A percentile compares a stretch with the other conserved stretches of the same genome.
Evolutionary conservation across 1,140 invertebrate species (phyloP).

Genomic region (Neomicropteryx cornuta): DNA sequence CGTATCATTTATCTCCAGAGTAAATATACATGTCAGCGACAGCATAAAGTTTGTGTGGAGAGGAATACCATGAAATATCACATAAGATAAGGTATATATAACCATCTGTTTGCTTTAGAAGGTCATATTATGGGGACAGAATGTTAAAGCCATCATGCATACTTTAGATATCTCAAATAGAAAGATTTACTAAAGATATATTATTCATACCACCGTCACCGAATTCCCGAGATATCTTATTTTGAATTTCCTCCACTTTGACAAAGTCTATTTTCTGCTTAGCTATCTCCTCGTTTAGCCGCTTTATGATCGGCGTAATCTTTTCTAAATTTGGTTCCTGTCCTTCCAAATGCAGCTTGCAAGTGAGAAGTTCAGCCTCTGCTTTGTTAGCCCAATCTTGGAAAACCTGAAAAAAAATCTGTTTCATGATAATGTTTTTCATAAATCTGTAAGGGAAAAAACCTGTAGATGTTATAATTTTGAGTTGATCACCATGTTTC

Average conservation of each 20-base stretch:
- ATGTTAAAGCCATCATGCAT: too few species aligned
- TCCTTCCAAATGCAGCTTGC: background rate
- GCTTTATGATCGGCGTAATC: conserved; percentile 11
- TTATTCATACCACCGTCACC: conserved; percentile 17
- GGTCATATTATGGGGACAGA: too few species aligned
- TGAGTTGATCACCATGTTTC: too few species aligned
- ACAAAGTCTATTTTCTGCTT: conserved; percentile 20
- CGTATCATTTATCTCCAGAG: too few species aligned
- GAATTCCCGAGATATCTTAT: conserved; percentile 18
- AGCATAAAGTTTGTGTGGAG: too few species aligned
- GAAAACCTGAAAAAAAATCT: conserved; percentile 3
- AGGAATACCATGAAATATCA: too few species aligned
- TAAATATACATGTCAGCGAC: too few species aligned
- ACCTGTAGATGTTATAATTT: too few species aligned
- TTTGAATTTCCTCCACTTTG: conserved; percentile 25
- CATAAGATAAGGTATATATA: too few species aligned
- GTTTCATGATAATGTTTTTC: too few species aligned
- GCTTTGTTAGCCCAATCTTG: conserved; percentile 1
- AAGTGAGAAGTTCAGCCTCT: background rate
- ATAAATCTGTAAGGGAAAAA: too few species aligned
- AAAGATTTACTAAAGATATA: background rate
- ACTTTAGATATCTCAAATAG: background rate
- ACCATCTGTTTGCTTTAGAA: too few species aligned
- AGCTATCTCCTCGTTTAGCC: conserved; percentile 13
- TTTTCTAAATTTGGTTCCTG: conserved; percentile 4